These are phyloP conservation scores for Coenonympha arcania DNA, from an alignment of 2,888 invertebrate species.

Conservation along the genomic window DNA sequence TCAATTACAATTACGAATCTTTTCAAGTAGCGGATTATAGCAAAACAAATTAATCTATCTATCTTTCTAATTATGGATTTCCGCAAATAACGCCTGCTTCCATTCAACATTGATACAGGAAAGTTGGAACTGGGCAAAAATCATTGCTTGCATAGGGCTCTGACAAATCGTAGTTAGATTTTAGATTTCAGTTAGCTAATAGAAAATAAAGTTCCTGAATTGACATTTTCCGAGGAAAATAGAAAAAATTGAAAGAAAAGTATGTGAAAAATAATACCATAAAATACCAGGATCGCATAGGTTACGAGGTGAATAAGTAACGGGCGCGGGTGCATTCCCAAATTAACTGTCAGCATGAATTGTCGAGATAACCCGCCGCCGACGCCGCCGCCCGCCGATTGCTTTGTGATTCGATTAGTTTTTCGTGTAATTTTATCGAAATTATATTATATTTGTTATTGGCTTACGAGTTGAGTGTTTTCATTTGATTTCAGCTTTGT, in stretches of 20 bases:
- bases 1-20: no score
- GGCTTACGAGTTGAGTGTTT: constrained; percentile 11
- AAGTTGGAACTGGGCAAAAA: not conserved
- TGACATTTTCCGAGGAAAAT: constrained; percentile 1
- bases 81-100: no score
- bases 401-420: constrained; percentile 67
- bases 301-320: constrained; percentile 70
- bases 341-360: constrained; percentile 71
- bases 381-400: constrained; percentile 47
- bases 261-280: constrained; percentile 12
- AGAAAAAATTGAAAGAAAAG: not conserved
- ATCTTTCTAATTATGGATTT: no score
- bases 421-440: constrained; percentile 45
- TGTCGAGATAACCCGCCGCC: constrained; percentile 41
- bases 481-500: constrained; percentile 1
- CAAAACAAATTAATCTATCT: no score
- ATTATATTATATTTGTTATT: constrained; percentile 22
- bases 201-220: not conserved
- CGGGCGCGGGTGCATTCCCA: constrained; percentile 59
- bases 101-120: not conserved
- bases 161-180: not conserved
- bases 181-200: not conserved
- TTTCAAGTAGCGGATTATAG: no score
- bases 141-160: not conserved
- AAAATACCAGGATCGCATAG: constrained; percentile 60